These are phyloP conservation scores for Armadillidium nasatum DNA, from an alignment of 1,140 invertebrate genomes.

Conservation along the genomic window DNA sequence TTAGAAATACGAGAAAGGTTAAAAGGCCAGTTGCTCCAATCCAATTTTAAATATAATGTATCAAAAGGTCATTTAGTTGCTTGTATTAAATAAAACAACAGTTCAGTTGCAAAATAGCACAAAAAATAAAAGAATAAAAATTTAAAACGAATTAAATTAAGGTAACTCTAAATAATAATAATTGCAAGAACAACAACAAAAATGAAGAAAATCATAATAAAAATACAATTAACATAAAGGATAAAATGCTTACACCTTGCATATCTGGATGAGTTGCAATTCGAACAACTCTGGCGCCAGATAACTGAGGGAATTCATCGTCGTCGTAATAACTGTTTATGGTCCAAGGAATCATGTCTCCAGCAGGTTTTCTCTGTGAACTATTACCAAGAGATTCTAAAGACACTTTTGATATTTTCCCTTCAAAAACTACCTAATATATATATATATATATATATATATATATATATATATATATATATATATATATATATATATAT, in stretches of 20 bases:
- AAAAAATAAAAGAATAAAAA: constrained; percentile 24
- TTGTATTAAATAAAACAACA: too few species aligned
- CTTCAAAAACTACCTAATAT: constrained; percentile 79
- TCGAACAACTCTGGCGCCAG: constrained; percentile 85
- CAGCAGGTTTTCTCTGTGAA: constrained; percentile 80
- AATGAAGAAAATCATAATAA: neutral
- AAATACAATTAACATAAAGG: constrained; percentile 13
- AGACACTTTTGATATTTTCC: constrained; percentile 77
- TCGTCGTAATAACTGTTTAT: constrained; percentile 94
- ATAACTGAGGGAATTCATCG: constrained; percentile 81
- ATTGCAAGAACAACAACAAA: constrained; percentile 23
- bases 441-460: too few species aligned
- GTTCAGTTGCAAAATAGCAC: too few species aligned
- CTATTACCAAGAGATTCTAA: constrained; percentile 68
- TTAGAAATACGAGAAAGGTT: too few species aligned
- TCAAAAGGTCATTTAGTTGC: too few species aligned
- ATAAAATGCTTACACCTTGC: constrained; percentile 63
- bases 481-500: too few species aligned
- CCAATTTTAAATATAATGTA: too few species aligned
- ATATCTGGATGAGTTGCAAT: constrained; percentile 99
- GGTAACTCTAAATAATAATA: constrained; percentile 30
- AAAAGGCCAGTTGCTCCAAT: too few species aligned
- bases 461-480: too few species aligned
- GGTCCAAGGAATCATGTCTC: constrained; percentile 98
- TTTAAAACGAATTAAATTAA: constrained; percentile 24